phyloP scores from a whole-genome alignment of 2,113 vertebrate genomes.

The Zapus hudsonius region DNA sequence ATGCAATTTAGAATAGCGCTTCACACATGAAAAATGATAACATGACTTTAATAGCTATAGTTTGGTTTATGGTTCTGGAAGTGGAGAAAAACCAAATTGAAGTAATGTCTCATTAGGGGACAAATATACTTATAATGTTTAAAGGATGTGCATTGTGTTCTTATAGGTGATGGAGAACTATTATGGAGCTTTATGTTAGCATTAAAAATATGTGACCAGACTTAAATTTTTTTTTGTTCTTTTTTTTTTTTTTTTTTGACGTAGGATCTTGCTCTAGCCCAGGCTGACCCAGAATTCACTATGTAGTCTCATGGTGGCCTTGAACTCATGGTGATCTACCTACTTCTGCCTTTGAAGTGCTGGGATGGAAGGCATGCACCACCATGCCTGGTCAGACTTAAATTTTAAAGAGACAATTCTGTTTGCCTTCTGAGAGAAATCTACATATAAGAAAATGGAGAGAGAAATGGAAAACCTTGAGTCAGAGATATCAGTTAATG shows the following conservation, averaged over 20 bases:
- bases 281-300: no score
- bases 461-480: conserved; percentile 45
- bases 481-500: conserved; percentile 27
- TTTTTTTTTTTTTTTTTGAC: no score
- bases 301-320: no score
- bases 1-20: conserved; percentile 3
- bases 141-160: conserved; percentile 11
- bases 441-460: background rate
- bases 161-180: conserved; percentile 11
- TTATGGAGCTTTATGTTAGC: conserved; percentile 29
- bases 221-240: no score
- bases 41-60: conserved; percentile 32
- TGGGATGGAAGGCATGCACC: no score
- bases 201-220: conserved; percentile 53
- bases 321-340: no score
- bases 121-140: conserved; percentile 10
- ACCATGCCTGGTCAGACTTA: no score
- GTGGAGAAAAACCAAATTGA: conserved; percentile 16
- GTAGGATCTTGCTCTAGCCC: no score
- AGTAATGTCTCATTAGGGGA: background rate
- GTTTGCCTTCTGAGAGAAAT: conserved; percentile 10
- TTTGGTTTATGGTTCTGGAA: conserved; percentile 45
- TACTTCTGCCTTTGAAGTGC: no score
- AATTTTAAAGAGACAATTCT: conserved; percentile 40
- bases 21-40: conserved; percentile 5